Percentiles rank a stretch among this genome's conserved stretches.
phyloP scores from a whole-genome alignment of 2,113 vertebrate species.

The Ptilorrhoa leucosticta region DNA sequence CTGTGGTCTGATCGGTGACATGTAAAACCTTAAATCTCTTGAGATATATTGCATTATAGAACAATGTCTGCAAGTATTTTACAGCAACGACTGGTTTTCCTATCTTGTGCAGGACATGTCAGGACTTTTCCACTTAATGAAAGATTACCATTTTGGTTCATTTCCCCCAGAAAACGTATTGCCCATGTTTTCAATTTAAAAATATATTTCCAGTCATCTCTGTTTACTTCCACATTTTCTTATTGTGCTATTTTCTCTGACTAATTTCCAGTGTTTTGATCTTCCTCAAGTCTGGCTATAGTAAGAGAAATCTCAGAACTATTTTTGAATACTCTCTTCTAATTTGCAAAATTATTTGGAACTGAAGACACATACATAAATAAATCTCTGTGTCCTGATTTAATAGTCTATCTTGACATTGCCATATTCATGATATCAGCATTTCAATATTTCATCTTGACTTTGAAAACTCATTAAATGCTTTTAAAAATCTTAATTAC shows the following conservation, averaged over 20 bases:
- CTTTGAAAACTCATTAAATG: neutral
- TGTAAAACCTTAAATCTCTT: neutral
- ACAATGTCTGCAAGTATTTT: neutral
- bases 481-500: neutral
- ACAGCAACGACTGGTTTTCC: neutral
- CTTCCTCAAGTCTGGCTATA: neutral
- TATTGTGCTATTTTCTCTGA: neutral
- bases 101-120: neutral
- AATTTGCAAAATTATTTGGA: neutral
- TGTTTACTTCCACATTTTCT: neutral
- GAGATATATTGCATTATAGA: neutral
- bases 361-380: neutral
- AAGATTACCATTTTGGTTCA: neutral
- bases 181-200: neutral
- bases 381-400: neutral
- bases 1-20: neutral
- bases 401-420: neutral
- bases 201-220: neutral
- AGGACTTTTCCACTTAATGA: neutral
- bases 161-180: accelerated
- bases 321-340: neutral
- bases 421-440: neutral
- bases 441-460: constrained; percentile 4
- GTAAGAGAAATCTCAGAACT: neutral
- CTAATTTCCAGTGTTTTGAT: neutral